Conservation (phyloP, 2,888 invertebrate genomes). For the Andrena dorsata region DNA sequence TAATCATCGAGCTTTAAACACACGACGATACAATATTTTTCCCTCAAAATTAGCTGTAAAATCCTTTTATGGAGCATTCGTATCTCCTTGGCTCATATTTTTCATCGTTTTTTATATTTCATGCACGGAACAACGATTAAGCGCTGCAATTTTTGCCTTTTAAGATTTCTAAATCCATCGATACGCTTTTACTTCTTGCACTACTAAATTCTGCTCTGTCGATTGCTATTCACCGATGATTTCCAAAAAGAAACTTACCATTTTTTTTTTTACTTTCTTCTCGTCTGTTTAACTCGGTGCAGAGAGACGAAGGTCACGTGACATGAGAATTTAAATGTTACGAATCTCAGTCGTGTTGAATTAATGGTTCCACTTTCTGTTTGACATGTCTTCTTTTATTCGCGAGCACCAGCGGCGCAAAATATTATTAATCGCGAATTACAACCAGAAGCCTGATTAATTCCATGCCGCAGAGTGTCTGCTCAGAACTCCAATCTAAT, state of each 20-base stretch:
- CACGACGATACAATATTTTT: too few species aligned
- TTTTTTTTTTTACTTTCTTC: background rate
- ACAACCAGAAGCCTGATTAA: constrained; percentile 1
- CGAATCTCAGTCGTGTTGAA: background rate
- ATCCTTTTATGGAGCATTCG: too few species aligned
- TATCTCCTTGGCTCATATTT: too few species aligned
- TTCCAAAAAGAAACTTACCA: background rate
- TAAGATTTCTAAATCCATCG: constrained; percentile 33
- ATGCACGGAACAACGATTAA: background rate
- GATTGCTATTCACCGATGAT: background rate
- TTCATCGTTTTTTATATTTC: background rate
- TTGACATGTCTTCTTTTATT: background rate
- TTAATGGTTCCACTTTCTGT: background rate
- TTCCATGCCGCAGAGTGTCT: background rate
- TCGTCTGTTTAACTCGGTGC: background rate
- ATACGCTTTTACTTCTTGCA: constrained; percentile 45
- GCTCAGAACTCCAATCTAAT: background rate
- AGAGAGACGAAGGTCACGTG: background rate
- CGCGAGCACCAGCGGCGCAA: constrained; percentile 1
- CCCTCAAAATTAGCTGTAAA: too few species aligned
- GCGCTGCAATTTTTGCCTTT: constrained; percentile 1
- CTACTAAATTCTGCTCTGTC: constrained; percentile 9
- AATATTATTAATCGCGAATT: constrained; percentile 10
- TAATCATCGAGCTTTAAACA: too few species aligned
- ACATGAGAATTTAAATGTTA: background rate